Conservation (phyloP, 2,888 invertebrate genomes). For the Acrobeloides nanus region DNA sequence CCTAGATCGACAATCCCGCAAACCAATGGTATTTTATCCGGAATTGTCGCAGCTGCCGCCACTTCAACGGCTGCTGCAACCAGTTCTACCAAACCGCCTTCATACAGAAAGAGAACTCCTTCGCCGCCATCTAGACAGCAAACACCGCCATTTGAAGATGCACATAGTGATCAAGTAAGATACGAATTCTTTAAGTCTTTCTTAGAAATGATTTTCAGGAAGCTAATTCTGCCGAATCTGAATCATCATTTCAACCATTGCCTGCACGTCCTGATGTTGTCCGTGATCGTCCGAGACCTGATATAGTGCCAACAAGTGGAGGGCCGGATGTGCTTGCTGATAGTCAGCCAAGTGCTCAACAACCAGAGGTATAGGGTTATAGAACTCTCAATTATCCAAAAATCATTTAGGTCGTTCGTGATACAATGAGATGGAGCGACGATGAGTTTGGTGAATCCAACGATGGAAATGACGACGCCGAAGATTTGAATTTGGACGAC, state of each 20-base stretch:
- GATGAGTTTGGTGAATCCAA: constrained; percentile 38
- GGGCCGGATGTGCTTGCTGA: background rate
- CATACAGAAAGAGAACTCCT: background rate
- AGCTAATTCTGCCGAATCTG: too few species aligned
- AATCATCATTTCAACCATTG: too few species aligned
- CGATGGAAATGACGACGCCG: constrained; percentile 15
- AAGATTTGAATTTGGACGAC: constrained; percentile 43
- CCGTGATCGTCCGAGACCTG: background rate
- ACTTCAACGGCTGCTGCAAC: constrained; percentile 14
- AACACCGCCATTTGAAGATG: constrained; percentile 9
- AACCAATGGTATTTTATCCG: background rate
- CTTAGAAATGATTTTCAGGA: too few species aligned
- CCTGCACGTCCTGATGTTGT: constrained; percentile 12
- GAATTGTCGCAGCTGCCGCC: background rate
- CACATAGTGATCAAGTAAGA: constrained; percentile 7
- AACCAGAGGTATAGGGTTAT: background rate
- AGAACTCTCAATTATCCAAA: background rate
- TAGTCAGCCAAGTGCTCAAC: background rate
- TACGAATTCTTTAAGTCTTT: too few species aligned
- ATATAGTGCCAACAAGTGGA: background rate
- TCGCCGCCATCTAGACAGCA: constrained; percentile 2
- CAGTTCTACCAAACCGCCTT: constrained; percentile 11
- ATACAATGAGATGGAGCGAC: too few species aligned
- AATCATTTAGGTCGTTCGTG: too few species aligned
- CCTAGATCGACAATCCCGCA: background rate